Percentiles rank a stretch among this genome's conserved stretches.
Evolutionary conservation across 2,797 vertebrate species (phyloP).

Genomic region (Allobates femoralis): DNA sequence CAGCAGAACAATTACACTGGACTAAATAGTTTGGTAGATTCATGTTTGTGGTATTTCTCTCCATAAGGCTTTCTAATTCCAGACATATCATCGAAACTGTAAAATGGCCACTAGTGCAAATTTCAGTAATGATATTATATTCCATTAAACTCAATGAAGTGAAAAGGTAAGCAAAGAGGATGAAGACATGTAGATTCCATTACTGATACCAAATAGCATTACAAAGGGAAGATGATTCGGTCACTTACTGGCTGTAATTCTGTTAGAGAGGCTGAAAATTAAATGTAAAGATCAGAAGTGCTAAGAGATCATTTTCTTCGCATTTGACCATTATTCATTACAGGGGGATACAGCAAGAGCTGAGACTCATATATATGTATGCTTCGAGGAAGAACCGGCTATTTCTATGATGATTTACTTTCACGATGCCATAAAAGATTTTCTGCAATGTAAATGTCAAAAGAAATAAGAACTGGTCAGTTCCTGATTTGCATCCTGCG

Average conservation of each 20-base stretch:
- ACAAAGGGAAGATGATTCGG: constrained; percentile 54
- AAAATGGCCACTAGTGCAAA: constrained; percentile 57
- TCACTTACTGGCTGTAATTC: constrained; percentile 48
- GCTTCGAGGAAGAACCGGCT: not conserved
- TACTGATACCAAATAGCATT: constrained; percentile 56
- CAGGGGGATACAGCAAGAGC: not conserved
- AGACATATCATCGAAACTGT: constrained; percentile 51
- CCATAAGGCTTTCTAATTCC: constrained; percentile 47
- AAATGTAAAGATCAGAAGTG: constrained; percentile 34
- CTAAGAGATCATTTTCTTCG: constrained; percentile 31
- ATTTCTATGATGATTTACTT: constrained; percentile 12
- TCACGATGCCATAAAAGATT: not conserved
- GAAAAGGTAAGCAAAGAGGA: constrained; percentile 61
- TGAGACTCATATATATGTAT: constrained; percentile 7
- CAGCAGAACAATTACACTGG: constrained; percentile 46
- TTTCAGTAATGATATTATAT: constrained; percentile 59
- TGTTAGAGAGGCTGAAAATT: constrained; percentile 48
- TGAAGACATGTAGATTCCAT: constrained; percentile 58
- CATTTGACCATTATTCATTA: constrained; percentile 39
- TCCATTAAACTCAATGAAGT: constrained; percentile 62
- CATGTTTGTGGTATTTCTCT: not conserved
- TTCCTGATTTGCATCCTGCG: not conserved
- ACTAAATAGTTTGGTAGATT: constrained; percentile 38
- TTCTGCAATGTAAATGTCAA: not conserved
- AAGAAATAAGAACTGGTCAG: constrained; percentile 2